phyloP scores from a whole-genome alignment of 2,113 vertebrate genomes.

The Scomber colias region DNA sequence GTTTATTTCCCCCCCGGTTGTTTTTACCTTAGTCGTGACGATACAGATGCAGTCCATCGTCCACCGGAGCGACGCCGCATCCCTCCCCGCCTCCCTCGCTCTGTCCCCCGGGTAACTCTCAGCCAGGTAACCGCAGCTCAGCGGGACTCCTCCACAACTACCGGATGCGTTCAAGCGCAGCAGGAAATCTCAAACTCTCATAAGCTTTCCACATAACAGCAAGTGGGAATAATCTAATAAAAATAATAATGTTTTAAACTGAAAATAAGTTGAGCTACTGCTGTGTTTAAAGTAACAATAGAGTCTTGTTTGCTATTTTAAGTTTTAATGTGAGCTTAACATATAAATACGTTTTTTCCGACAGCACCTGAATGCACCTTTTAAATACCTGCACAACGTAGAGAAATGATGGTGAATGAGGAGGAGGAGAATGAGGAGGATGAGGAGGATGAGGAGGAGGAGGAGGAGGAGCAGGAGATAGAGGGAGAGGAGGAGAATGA shows the following conservation, averaged over 20 bases:
- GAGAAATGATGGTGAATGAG: background rate
- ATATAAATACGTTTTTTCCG: background rate
- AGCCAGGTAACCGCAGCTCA: constrained; percentile 25
- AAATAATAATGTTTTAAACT: background rate
- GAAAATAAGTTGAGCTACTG: too few species aligned
- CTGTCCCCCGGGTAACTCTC: background rate
- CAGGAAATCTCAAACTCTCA: background rate
- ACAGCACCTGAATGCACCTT: background rate
- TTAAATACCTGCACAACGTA: background rate
- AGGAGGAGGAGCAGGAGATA: too few species aligned
- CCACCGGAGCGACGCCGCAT: constrained; percentile 49
- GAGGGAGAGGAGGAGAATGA: too few species aligned
- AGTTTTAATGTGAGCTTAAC: background rate
- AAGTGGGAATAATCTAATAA: background rate
- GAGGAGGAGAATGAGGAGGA: constrained; percentile 22
- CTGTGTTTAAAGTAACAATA: too few species aligned
- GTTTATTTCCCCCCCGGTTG: background rate
- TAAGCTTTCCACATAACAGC: fast-evolving
- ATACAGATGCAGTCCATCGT: constrained; percentile 95
- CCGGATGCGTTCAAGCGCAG: background rate
- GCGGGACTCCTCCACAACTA: constrained; percentile 12
- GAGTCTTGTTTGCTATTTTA: background rate
- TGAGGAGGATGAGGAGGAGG: background rate
- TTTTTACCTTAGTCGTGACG: constrained; percentile 94
- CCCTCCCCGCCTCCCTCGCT: constrained; percentile 29